These are phyloP conservation scores for Alauda arvensis DNA, from an alignment of 2,797 vertebrate species.

Conservation along the genomic window DNA sequence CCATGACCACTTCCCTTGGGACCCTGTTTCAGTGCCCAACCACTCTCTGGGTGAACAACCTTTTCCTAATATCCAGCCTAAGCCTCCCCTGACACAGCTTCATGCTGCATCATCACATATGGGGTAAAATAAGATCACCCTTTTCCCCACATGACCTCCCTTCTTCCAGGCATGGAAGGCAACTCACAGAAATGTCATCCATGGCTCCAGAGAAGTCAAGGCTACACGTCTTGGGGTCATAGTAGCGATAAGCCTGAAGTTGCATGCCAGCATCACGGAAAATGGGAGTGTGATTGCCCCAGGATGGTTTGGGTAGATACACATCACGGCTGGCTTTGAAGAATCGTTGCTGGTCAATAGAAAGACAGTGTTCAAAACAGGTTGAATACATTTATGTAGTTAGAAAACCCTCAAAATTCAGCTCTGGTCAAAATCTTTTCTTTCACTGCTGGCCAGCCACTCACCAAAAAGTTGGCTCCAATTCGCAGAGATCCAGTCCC, in stretches of 20 bases:
- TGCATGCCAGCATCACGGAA: constrained; percentile 95
- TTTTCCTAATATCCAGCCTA: background rate
- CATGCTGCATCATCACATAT: accelerated
- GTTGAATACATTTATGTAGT: background rate
- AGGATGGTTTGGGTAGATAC: constrained; percentile 93
- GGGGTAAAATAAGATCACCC: background rate
- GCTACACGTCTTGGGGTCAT: constrained; percentile 91
- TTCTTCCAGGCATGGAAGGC: background rate
- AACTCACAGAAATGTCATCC: constrained; percentile 93
- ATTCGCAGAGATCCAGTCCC: constrained; percentile 93
- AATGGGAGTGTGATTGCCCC: constrained; percentile 98
- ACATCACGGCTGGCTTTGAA: constrained; percentile 85
- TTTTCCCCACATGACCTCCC: background rate
- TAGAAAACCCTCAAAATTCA: background rate
- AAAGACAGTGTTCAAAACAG: background rate
- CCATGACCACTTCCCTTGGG: background rate
- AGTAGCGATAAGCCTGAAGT: constrained; percentile 91
- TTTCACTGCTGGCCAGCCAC: constrained; percentile 4
- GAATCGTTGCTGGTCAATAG: constrained; percentile 83
- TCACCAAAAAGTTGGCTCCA: constrained; percentile 91
- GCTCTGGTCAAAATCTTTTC: background rate
- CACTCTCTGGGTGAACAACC: background rate
- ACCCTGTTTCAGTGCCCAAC: background rate
- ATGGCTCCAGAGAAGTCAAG: constrained; percentile 92
- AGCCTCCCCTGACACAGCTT: background rate